Base-by-base conservation (phyloP, 2,797 vertebrate species). In the Chelidonichthys spinosus region DNA sequence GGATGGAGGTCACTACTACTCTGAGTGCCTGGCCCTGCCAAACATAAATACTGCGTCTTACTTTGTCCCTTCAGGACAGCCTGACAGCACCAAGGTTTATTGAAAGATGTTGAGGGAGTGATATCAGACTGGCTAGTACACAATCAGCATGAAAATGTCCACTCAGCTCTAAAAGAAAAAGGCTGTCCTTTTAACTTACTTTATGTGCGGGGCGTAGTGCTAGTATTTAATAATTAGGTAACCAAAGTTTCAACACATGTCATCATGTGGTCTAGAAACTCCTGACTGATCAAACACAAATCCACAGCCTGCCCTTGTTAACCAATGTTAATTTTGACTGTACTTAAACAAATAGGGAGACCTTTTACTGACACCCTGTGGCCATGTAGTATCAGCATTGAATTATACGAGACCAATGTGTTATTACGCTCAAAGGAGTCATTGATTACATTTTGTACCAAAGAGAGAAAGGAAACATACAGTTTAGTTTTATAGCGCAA, bases 21-120 rank as follows among this genome's bases (percentile, higher is more conserved):
- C 42, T 73, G 72, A 84, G 63, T 70, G 66, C 42, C 61, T 32
- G 18, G 43, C 61, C 14, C 68, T 74, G 69, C 59, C 64, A 71
- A 78, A 74, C 78, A 90, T 88, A 72, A 84, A 90, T 85, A 78
- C 47, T 0, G 18, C 35, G 63, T 63, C 71, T 77, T 71, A 52
- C 33, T 81, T 78, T 77, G 71, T 14, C 66, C 63, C 40, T 72
- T 67, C 33, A 64, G 61, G 55, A 78, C 66, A 69, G 36, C 44
- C 72, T 69, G 75, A 79, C 81, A 74, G 52, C 7, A 18, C 63
- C 36, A 49, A 44, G 54, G 79, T 80, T 83, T 70, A 80, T 52
- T 49, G 43, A 63, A 63, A 78, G 40, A 50, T 54, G 47, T 9
- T 63, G 56, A 74, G 39, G 50, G 59, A 72, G 72, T 14, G 11